These are phyloP conservation scores for Liolophura sinensis DNA, from an alignment of 1,140 invertebrate species.

Conservation along the genomic window DNA sequence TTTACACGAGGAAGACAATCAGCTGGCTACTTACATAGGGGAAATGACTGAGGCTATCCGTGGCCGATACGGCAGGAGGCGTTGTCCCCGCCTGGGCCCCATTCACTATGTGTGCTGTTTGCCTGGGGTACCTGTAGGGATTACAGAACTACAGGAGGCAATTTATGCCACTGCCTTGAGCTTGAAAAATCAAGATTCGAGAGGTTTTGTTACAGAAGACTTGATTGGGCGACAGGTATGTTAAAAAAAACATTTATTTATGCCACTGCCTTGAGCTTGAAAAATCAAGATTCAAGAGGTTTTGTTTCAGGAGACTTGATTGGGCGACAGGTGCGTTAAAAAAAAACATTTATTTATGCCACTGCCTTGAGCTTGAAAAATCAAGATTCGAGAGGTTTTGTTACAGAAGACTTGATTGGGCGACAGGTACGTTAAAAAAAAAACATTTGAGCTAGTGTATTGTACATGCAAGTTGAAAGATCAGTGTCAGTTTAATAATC, in stretches of 20 bases:
- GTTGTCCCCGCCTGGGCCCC: slow-evolving; percentile 5
- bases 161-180: slow-evolving; percentile 25
- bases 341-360: slow-evolving; percentile 23
- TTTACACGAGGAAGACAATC: background rate
- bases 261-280: slow-evolving; percentile 21
- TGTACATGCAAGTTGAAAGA: too few relatives aligned
- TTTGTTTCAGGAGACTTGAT: background rate
- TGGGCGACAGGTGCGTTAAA: background rate
- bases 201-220: background rate
- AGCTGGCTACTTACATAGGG: background rate
- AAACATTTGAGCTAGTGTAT: too few relatives aligned
- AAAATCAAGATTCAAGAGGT: slow-evolving; percentile 4
- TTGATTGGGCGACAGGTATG: slow-evolving; percentile 1
- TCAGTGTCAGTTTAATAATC: too few relatives aligned
- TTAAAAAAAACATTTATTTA: slow-evolving; percentile 16
- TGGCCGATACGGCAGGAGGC: background rate
- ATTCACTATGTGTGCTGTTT: slow-evolving; percentile 27
- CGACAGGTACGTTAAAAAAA: background rate
- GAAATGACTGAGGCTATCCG: slow-evolving; percentile 3
- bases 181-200: slow-evolving; percentile 14
- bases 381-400: background rate
- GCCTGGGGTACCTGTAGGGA: slow-evolving; percentile 21
- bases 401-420: background rate
- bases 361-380: slow-evolving; percentile 21
- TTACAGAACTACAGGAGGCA: slow-evolving; percentile 20